Percentiles rank a stretch among this genome's conserved stretches.
phyloP scores from a whole-genome alignment of 2,113 vertebrate species.

The Cyprinodon tularosa region DNA sequence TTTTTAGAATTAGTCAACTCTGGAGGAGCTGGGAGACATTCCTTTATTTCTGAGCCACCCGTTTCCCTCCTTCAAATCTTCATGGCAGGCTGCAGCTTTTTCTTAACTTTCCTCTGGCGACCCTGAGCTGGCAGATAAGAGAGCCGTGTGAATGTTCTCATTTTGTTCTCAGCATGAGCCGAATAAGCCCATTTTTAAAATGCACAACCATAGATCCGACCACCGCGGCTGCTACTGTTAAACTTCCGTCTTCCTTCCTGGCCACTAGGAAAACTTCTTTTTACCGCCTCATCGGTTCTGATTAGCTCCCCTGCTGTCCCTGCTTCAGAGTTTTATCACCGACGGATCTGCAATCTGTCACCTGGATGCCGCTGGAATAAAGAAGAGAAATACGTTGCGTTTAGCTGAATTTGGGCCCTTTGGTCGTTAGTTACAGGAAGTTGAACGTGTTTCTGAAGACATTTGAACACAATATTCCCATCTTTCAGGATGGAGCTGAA shows the following conservation, averaged over 20 bases:
- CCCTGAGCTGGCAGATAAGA: slow-evolving; percentile 3
- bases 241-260: neutral
- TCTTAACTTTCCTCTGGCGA: neutral
- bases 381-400: neutral
- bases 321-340: neutral
- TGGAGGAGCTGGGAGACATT: neutral
- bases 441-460: neutral
- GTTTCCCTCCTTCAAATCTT: neutral
- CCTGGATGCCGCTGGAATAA: neutral
- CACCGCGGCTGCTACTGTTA: neutral
- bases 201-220: neutral
- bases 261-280: neutral
- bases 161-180: slow-evolving; percentile 3
- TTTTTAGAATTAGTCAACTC: neutral
- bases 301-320: neutral
- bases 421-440: slow-evolving; percentile 8
- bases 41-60: neutral
- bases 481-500: no score
- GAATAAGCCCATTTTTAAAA: slow-evolving; percentile 4
- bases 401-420: neutral
- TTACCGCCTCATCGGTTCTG: neutral
- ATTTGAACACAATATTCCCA: neutral
- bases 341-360: neutral
- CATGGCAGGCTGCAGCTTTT: neutral
- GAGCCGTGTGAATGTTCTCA: neutral